These are phyloP conservation scores for Sebastes hubbsi DNA, from an alignment of 2,797 vertebrate species.

Conservation along the genomic window DNA sequence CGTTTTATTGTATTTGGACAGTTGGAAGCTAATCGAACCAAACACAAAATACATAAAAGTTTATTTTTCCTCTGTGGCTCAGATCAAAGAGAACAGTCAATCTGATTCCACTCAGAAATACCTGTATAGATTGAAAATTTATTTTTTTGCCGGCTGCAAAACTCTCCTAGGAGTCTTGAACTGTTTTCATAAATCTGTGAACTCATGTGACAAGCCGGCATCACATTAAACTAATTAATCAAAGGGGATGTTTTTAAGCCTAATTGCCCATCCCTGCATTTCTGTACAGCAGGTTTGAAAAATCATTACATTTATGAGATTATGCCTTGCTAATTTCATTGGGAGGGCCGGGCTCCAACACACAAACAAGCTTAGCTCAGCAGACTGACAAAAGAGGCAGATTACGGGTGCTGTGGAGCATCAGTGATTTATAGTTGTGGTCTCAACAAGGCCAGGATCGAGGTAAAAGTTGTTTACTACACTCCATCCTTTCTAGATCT, in stretches of 20 bases:
- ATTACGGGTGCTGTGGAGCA: constrained; percentile 47
- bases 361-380: constrained; percentile 62
- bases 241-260: constrained; percentile 34
- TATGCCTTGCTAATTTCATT: constrained; percentile 58
- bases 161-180: not conserved
- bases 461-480: constrained; percentile 58
- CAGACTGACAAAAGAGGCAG: constrained; percentile 59
- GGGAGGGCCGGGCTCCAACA: constrained; percentile 14
- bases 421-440: constrained; percentile 65
- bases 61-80: not conserved
- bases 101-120: not conserved
- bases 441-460: constrained; percentile 44
- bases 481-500: constrained; percentile 35
- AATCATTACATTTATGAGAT: constrained; percentile 59
- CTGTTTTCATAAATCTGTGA: constrained; percentile 9
- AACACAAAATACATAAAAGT: not conserved
- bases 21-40: not conserved
- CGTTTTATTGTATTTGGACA: not conserved
- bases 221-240: constrained; percentile 53
- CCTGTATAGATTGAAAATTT: not conserved
- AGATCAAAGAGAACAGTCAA: not conserved
- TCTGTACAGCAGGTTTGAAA: constrained; percentile 34
- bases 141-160: not conserved
- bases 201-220: constrained; percentile 14
- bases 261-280: constrained; percentile 43